Conservation (phyloP, 2,113 vertebrate species). For the Athene noctua region DNA sequence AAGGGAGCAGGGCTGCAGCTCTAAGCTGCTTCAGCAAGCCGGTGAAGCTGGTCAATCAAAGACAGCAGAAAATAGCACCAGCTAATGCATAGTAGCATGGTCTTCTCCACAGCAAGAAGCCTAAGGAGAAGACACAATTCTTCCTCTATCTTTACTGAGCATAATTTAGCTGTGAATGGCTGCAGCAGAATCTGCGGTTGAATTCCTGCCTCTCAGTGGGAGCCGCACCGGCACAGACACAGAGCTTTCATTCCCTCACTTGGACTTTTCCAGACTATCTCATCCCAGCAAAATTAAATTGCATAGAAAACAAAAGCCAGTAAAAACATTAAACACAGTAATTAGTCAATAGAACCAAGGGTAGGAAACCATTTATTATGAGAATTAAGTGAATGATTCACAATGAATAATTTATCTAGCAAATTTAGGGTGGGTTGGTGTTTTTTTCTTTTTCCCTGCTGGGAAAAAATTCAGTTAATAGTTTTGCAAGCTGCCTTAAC, state of each 20-base stretch:
- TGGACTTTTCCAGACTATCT: constrained; percentile 6
- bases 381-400: constrained; percentile 51
- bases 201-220: background rate
- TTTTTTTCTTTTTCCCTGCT: background rate
- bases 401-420: constrained; percentile 52
- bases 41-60: background rate
- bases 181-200: background rate
- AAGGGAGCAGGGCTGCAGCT: background rate
- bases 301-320: constrained; percentile 34
- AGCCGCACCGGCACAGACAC: background rate
- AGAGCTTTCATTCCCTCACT: background rate
- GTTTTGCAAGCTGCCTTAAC: background rate
- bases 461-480: background rate
- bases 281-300: constrained; percentile 33
- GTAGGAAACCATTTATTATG: constrained; percentile 51
- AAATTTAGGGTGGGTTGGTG: background rate
- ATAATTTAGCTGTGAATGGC: background rate
- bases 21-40: background rate
- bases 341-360: constrained; percentile 44
- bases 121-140: background rate
- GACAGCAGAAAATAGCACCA: background rate
- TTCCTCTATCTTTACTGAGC: background rate
- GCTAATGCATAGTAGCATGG: background rate
- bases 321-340: constrained; percentile 42
- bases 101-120: background rate